Conservation (phyloP, 2,797 vertebrate species). For the Remorina albescens region DNA sequence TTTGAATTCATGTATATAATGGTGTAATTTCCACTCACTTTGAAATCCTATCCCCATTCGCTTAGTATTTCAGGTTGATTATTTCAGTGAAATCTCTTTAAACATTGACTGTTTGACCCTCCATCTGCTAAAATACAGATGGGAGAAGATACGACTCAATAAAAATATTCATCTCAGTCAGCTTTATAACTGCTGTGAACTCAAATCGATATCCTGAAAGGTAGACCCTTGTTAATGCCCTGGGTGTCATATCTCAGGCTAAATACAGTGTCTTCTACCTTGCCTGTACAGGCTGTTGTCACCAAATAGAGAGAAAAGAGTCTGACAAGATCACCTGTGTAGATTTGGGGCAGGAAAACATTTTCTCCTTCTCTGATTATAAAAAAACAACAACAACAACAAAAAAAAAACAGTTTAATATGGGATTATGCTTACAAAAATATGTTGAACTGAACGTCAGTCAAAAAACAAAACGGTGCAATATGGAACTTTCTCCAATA, state of each 20-base stretch:
- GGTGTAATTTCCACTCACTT: not conserved
- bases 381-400: too few relatives aligned
- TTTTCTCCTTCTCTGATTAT: too few relatives aligned
- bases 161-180: constrained; percentile 4
- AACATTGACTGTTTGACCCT: not conserved
- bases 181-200: not conserved
- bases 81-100: not conserved
- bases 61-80: not conserved
- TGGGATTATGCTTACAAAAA: constrained; percentile 1
- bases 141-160: not conserved
- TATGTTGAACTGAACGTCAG: not conserved
- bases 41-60: not conserved
- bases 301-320: not conserved
- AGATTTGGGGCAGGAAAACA: not conserved
- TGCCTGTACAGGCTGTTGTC: not conserved
- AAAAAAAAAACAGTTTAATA: not conserved
- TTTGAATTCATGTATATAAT: constrained; percentile 1
- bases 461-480: not conserved
- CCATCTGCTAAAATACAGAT: not conserved
- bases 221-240: not conserved
- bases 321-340: not conserved
- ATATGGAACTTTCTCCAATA: not conserved
- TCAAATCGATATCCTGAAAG: too few relatives aligned
- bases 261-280: not conserved
- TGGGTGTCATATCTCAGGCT: not conserved